A percentile compares a stretch with the other conserved stretches of the same genome.
These are phyloP conservation scores for Megamerina dolium DNA, from an alignment of 2,888 invertebrate genomes.

Conservation along the genomic window DNA sequence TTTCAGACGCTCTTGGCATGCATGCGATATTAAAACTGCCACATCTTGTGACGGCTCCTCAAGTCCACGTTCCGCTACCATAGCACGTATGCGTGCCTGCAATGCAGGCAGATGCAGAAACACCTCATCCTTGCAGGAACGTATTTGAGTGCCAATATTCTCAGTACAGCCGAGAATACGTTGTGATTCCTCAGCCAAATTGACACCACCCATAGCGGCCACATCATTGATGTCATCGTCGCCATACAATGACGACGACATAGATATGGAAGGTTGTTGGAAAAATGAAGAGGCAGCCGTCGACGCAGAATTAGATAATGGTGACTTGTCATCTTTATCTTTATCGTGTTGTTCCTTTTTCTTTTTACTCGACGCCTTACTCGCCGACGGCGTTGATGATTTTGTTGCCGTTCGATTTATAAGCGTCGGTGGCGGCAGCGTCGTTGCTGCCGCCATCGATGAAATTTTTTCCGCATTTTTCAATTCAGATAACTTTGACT, in stretches of 20 bases:
- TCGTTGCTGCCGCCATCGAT: too few relatives aligned
- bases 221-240: slow-evolving; percentile 98
- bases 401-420: slow-evolving; percentile 37
- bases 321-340: slow-evolving; percentile 29
- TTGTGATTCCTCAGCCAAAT: slow-evolving; percentile 92
- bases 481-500: slow-evolving; percentile 30
- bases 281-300: slow-evolving; percentile 49
- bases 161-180: slow-evolving; percentile 87
- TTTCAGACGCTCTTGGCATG: slow-evolving; percentile 87
- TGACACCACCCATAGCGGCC: slow-evolving; percentile 98
- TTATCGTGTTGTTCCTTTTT: slow-evolving; percentile 68
- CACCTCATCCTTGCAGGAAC: slow-evolving; percentile 89
- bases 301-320: slow-evolving; percentile 27
- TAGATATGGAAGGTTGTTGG: slow-evolving; percentile 51
- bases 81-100: slow-evolving; percentile 69
- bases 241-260: slow-evolving; percentile 57
- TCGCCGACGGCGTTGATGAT: slow-evolving; percentile 49
- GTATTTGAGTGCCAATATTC: slow-evolving; percentile 79
- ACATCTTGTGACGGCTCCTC: slow-evolving; percentile 82
- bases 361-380: slow-evolving; percentile 61
- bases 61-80: slow-evolving; percentile 69
- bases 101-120: slow-evolving; percentile 73
- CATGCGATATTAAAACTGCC: slow-evolving; percentile 86
- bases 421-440: slow-evolving; percentile 25
- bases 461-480: slow-evolving; percentile 20